Conservation (phyloP, 2,113 vertebrate species). For the Pterocles gutturalis region DNA sequence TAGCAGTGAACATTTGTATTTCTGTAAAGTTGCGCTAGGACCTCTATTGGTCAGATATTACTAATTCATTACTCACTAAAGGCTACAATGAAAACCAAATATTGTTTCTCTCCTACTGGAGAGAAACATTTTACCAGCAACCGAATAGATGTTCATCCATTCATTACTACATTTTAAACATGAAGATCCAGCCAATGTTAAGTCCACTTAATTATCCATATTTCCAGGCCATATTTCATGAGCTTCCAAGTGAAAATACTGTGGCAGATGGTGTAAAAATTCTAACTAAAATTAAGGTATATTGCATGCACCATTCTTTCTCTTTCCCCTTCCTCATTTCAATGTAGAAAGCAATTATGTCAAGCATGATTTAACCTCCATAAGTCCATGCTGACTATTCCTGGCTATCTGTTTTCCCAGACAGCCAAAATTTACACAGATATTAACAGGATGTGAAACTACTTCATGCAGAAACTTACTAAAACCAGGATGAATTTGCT, state of each 20-base stretch:
- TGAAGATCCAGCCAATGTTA: neutral
- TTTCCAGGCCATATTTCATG: neutral
- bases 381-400: neutral
- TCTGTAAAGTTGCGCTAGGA: neutral
- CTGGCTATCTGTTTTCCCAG: neutral
- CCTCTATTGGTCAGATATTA: neutral
- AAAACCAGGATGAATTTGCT: neutral
- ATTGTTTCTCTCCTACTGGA: neutral
- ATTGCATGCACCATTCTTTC: neutral
- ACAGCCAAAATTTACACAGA: slow-evolving; percentile 20
- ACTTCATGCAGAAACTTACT: slow-evolving; percentile 26
- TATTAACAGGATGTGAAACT: neutral
- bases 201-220: neutral
- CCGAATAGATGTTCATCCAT: neutral
- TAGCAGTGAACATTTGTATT: neutral
- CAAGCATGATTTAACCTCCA: slow-evolving; percentile 28
- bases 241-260: slow-evolving; percentile 11
- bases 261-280: slow-evolving; percentile 27
- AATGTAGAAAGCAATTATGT: neutral
- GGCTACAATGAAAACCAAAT: neutral
- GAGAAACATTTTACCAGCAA: neutral
- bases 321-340: slow-evolving; percentile 4
- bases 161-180: neutral
- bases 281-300: slow-evolving; percentile 20
- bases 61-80: neutral